Evolutionary conservation across 30 jellyfish, hydroid and myxozoan genomes (phyloP).

Genomic region (Aurelia sp.): DNA sequence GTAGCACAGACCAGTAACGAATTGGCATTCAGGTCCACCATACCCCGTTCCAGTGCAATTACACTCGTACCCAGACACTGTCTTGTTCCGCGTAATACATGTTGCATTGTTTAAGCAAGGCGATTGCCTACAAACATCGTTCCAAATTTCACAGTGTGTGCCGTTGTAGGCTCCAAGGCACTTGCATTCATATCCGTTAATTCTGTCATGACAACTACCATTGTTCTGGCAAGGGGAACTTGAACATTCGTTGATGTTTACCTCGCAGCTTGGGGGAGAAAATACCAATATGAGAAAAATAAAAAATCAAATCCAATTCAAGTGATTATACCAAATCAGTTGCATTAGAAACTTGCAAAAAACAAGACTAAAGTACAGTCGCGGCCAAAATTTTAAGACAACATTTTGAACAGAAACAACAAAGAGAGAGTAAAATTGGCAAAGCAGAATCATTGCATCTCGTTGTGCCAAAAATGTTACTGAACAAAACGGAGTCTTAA

Average conservation of each 20-base stretch:
- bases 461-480: too few relatives aligned
- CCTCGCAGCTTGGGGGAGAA: conserved; percentile 39
- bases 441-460: too few relatives aligned
- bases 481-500: too few relatives aligned
- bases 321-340: background rate
- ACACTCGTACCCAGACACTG: conserved; percentile 51
- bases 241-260: conserved; percentile 63
- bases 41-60: conserved; percentile 65
- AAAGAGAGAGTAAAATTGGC: too few relatives aligned
- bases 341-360: too few relatives aligned
- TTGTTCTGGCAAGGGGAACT: conserved; percentile 63
- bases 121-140: conserved; percentile 37
- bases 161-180: conserved; percentile 74
- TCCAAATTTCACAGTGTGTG: conserved; percentile 57
- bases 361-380: too few relatives aligned
- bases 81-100: conserved; percentile 34
- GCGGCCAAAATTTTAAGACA: too few relatives aligned
- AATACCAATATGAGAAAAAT: background rate
- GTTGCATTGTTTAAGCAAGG: conserved; percentile 64
- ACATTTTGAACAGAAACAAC: too few relatives aligned
- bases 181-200: conserved; percentile 50
- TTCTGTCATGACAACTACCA: conserved; percentile 62
- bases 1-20: conserved; percentile 52
- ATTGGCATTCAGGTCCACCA: conserved; percentile 71
- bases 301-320: background rate